These are phyloP conservation scores for Tetranychus truncatus DNA, from an alignment of 2,888 invertebrate genomes.

Conservation along the genomic window DNA sequence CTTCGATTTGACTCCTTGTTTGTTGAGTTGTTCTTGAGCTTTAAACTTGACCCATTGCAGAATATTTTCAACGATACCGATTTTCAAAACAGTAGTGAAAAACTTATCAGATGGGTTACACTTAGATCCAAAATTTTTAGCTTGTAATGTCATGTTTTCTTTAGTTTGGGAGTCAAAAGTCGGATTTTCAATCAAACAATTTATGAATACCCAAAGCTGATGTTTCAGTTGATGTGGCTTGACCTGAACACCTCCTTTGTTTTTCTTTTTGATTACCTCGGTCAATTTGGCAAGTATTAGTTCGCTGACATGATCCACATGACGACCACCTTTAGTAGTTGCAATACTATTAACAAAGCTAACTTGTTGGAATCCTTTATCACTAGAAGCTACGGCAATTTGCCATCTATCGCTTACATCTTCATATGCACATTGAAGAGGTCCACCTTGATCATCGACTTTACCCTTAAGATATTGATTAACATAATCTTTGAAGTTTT, in stretches of 20 bases:
- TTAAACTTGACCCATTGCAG: constrained; percentile 73
- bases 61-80: constrained; percentile 83
- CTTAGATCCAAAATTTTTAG: constrained; percentile 86
- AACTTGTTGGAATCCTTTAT: constrained; percentile 72
- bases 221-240: constrained; percentile 87
- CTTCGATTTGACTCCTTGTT: constrained; percentile 48
- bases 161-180: constrained; percentile 99
- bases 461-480: constrained; percentile 66
- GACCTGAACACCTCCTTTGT: constrained; percentile 67
- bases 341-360: constrained; percentile 72
- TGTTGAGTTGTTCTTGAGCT: constrained; percentile 69
- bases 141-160: constrained; percentile 91
- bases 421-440: constrained; percentile 71
- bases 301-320: constrained; percentile 85
- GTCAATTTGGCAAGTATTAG: constrained; percentile 67
- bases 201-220: constrained; percentile 93
- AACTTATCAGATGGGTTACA: constrained; percentile 75
- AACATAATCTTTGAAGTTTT: constrained; percentile 85
- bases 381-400: constrained; percentile 70
- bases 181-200: constrained; percentile 93
- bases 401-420: constrained; percentile 76
- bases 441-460: constrained; percentile 61
- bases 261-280: constrained; percentile 66
- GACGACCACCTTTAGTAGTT: constrained; percentile 57
- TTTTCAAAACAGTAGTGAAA: constrained; percentile 45